Evolutionary conservation across 2,113 vertebrate species (phyloP).

Genomic region (Pardalotus punctatus): DNA sequence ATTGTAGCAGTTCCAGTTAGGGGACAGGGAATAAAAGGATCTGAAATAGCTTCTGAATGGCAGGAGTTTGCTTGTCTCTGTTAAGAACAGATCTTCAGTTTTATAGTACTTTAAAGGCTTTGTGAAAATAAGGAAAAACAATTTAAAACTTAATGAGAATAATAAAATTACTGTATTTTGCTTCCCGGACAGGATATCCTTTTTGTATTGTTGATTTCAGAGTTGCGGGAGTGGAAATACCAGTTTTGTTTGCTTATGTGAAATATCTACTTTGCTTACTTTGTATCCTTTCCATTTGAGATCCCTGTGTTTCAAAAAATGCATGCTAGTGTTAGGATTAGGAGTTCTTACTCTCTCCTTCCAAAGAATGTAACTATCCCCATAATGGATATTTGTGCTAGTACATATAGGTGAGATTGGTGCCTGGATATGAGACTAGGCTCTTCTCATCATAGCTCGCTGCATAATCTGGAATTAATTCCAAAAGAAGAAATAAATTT

Average conservation of each 20-base stretch:
- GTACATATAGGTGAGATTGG: neutral
- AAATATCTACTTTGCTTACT: neutral
- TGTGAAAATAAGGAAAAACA: neutral
- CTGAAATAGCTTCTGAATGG: neutral
- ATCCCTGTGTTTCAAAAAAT: neutral
- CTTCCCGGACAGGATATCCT: conserved; percentile 44
- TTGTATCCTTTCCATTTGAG: neutral
- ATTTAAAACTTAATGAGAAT: neutral
- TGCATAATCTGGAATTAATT: neutral
- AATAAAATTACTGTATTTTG: neutral
- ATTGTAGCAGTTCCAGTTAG: neutral
- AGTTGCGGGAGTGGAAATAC: conserved; percentile 4
- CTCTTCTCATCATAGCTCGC: neutral
- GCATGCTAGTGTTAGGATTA: neutral
- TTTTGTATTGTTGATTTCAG: conserved; percentile 16
- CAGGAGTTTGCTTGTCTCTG: neutral
- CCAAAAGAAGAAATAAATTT: neutral
- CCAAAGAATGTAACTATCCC: neutral
- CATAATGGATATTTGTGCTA: neutral
- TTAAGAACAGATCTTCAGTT: neutral
- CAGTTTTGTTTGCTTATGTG: conserved; percentile 31
- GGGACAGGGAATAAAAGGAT: neutral
- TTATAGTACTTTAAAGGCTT: neutral
- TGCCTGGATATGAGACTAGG: neutral
- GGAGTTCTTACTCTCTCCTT: neutral